Percentiles rank a stretch among this genome's conserved stretches.
Evolutionary conservation across 2,797 vertebrate genomes (phyloP).

Genomic region (Enteromius trimaculatus): DNA sequence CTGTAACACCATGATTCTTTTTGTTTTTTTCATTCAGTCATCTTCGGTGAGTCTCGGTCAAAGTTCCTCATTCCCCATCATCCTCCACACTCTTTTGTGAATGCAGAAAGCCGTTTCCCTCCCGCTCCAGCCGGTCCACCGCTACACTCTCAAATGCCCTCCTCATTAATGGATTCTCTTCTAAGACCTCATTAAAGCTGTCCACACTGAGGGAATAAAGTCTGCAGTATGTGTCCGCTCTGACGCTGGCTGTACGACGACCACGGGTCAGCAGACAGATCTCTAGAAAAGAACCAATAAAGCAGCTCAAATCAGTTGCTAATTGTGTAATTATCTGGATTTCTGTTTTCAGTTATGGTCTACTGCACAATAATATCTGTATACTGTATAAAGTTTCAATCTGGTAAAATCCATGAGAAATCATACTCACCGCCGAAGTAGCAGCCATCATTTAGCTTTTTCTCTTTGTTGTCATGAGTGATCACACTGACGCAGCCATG

Average conservation of each 20-base stretch:
- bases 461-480: constrained; percentile 85
- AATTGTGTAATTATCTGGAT: not conserved
- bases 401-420: not conserved
- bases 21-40: constrained; percentile 4
- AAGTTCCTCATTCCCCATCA: constrained; percentile 22
- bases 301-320: not conserved
- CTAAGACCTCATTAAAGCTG: constrained; percentile 93
- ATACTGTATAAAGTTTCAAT: not conserved
- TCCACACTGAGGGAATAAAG: constrained; percentile 94
- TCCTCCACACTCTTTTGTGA: constrained; percentile 12
- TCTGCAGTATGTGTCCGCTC: constrained; percentile 92
- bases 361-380: not conserved
- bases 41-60: not conserved
- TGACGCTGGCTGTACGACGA: constrained; percentile 88
- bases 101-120: constrained; percentile 54
- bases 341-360: not conserved
- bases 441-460: constrained; percentile 85
- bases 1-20: constrained; percentile 9
- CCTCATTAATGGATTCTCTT: constrained; percentile 95
- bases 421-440: constrained; percentile 87
- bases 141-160: constrained; percentile 92
- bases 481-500: constrained; percentile 86
- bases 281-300: constrained; percentile 73
- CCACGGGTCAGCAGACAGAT: constrained; percentile 93
- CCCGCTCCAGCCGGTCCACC: constrained; percentile 87